phyloP scores from a whole-genome alignment of 2,797 vertebrate genomes.

The Rhinophrynus dorsalis region DNA sequence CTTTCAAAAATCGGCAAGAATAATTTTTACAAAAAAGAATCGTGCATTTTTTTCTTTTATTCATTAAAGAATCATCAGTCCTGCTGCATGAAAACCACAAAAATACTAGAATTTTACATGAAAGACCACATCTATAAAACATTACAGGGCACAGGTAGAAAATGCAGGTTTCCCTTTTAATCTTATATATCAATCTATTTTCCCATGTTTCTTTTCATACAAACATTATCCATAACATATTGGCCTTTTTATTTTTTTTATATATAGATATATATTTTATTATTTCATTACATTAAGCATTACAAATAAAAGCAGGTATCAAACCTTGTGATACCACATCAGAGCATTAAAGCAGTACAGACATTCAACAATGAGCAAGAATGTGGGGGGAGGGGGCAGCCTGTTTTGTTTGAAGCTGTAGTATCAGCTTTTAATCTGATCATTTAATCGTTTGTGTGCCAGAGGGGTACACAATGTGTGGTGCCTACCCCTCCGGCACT shows the following conservation, averaged over 20 bases:
- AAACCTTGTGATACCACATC: slow-evolving; percentile 39
- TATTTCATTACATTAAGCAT: slow-evolving; percentile 26
- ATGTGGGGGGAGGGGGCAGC: slow-evolving; percentile 23
- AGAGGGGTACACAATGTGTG: no score
- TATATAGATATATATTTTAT: slow-evolving; percentile 8
- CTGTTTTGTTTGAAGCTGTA: neutral
- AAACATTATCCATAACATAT: slow-evolving; percentile 39
- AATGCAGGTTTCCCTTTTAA: slow-evolving; percentile 63
- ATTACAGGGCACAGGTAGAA: slow-evolving; percentile 91
- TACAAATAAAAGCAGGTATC: slow-evolving; percentile 41
- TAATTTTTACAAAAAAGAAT: slow-evolving; percentile 82
- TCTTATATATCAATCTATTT: slow-evolving; percentile 23
- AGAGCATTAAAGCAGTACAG: slow-evolving; percentile 43
- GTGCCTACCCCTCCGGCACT: no score
- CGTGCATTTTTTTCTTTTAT: slow-evolving; percentile 76
- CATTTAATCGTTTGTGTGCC: no score
- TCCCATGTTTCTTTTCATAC: neutral
- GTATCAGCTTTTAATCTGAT: neutral
- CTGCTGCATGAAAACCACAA: slow-evolving; percentile 94
- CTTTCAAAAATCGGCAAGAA: slow-evolving; percentile 70
- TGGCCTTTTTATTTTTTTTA: slow-evolving; percentile 28
- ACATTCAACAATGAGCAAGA: slow-evolving; percentile 44
- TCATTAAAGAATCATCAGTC: slow-evolving; percentile 83
- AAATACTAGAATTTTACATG: slow-evolving; percentile 91
- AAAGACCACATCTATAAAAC: slow-evolving; percentile 97